Conservation (phyloP, 1,140 invertebrate species). For the Palaemon carinicauda region DNA sequence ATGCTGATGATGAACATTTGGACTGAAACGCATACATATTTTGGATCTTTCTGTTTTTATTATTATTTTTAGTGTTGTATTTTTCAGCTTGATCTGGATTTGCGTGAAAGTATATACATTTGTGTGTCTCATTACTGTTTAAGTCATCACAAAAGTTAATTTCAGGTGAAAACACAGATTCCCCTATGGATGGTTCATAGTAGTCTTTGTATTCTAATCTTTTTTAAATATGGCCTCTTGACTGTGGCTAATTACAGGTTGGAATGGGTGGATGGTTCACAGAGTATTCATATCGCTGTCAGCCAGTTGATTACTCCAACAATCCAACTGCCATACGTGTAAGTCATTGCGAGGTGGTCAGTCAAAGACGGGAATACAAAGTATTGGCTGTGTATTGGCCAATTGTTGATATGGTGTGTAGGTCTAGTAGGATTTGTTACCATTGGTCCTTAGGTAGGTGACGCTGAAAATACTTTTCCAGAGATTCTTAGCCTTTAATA, state of each 20-base stretch:
- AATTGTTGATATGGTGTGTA: neutral
- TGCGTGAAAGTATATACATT: no score
- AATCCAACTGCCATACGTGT: constrained; percentile 60
- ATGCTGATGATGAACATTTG: no score
- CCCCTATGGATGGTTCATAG: neutral
- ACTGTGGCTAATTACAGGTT: constrained; percentile 45
- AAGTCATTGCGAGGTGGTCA: constrained; percentile 15
- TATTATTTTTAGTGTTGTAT: no score
- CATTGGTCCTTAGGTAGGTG: no score
- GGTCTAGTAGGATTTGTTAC: neutral
- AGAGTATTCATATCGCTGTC: constrained; percentile 84
- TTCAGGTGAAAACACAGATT: neutral
- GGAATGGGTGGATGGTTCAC: constrained; percentile 61
- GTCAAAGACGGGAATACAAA: neutral
- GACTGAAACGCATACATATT: no score
- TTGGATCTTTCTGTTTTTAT: no score
- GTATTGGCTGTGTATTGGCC: neutral
- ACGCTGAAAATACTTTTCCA: no score
- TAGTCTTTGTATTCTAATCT: constrained; percentile 19
- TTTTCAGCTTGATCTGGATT: no score
- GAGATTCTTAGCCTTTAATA: no score
- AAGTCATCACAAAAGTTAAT: no score
- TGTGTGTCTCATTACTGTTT: no score
- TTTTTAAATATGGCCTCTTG: constrained; percentile 28
- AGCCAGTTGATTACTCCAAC: constrained; percentile 87